Evolutionary conservation across 2,888 invertebrate species (phyloP), one percentile per base, ranked within the genome.

Genomic region (Ferrisia virgata): DNA sequence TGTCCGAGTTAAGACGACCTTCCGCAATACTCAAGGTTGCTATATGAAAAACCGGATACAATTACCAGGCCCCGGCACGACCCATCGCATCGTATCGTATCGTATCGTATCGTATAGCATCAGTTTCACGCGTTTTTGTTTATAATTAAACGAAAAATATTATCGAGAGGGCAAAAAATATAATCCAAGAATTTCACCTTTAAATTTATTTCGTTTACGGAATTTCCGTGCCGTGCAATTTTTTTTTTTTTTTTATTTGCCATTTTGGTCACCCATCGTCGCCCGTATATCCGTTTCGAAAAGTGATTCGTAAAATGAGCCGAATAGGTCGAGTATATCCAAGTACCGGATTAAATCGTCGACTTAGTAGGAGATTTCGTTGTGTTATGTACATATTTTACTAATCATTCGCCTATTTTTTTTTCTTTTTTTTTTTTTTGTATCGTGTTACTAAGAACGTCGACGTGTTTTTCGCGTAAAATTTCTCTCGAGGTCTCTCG

Each of bases 81-180:
- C n/a, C n/a, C n/a, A n/a, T n/a, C n/a, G n/a, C n/a, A n/a, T n/a
- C n/a, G n/a, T n/a, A n/a, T n/a, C n/a, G n/a, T n/a, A n/a, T n/a
- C n/a, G n/a, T n/a, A n/a, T n/a, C n/a, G n/a, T n/a, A n/a, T n/a
- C 64, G 64, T 18, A 47, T 31, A 33, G 31, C 36, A 72, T 72
- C 33, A 33, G 15, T 72, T 72, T 72, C 72, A 72, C 72, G 72
- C 72, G 72, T 72, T 72, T 64, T 72, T 72, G 72, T 72, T 72
- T 72, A 72, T 72, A 72, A 72, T 72, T 72, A 72, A 72, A 72
- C 72, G 72, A 72, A 72, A 72, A 72, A 72, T 33, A 33, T 33
- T n/a, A 31, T 25, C 58, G 28, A 72, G 33, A 33, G 72, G 31
- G 72, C 31, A 33, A 72, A 72, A 72, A 72, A 72, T 72, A 33